Base-by-base conservation (phyloP, 2,113 vertebrate species). In the Pterocles gutturalis region DNA sequence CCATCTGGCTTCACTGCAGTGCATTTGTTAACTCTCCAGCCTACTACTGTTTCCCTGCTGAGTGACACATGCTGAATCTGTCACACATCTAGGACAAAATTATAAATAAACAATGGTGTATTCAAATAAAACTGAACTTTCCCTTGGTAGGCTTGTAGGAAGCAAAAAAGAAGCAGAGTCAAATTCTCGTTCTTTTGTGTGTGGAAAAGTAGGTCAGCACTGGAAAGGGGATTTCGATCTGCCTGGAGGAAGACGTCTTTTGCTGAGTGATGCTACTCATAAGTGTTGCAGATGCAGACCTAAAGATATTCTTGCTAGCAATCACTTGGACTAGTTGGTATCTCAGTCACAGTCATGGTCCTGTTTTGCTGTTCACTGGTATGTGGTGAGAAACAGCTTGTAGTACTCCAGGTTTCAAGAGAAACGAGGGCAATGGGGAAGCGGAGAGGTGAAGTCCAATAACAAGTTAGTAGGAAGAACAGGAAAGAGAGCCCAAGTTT, bases 21-120 rank as follows among this genome's bases (percentile, higher is more conserved):
- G 43, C 69, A 79, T 95, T 89, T 84, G 79, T 79, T 92, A 96
- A 60, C 86, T 95, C 58, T 87, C 88, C 83, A 94, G 89, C 81
- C 88, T 81, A 70, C 96, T 85, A 54, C 53, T 67, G 75, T 96
- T 97, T 89, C 84, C 87, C 93, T 86, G 77, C 96, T 96, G 85
- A 66, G 89, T 80, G 91, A 95, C 80, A 87, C 72, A 94, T 45
- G 72, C 72, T 60, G 87, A 96, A 96, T 96, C 91, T 97, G 94
- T 90, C 96, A 92, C 58, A 93, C 61, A 92, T 62, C 76, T 96
- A 95, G 92, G 54, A 95, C 71, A 84, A 89, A 97, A 94, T 95
- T 95, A 95, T 95, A 94, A 97, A 96, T 96, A 95, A 97, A 73
- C 96, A 96, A 93, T 83, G 45, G 70, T 46, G 58, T 77, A 80